Evolutionary conservation across 2,113 vertebrate genomes (phyloP), one percentile per base, ranked within the genome.

Genomic region (Lipotes vexillifer): DNA sequence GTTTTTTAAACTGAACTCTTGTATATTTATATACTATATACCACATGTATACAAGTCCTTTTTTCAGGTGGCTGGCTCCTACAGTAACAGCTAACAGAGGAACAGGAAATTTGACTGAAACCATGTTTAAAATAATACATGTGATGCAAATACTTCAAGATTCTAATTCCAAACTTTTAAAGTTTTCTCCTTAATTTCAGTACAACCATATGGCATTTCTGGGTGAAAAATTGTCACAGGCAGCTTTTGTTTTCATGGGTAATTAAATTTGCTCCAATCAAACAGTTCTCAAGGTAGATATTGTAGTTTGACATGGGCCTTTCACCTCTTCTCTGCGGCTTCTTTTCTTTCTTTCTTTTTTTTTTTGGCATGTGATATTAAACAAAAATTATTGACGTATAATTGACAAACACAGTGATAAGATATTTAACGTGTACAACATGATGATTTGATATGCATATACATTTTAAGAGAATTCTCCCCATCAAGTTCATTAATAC

Each of bases 241-340:
- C 52, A 85, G 23, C 29, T 94, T 97, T 92, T 95, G 25, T 90
- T 95, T 94, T 83, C 63, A 95, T 84, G 29, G 52, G 57, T 88
- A 94, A 90, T 97, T 98, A 96, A 94, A 66, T 87, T 88, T 92
- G 52, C 29, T 96, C 52, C n/a, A n/a, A n/a, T n/a, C 71, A 59
- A 90, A 95, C 5, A 97, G 63, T 27, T 18, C 33, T 96, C 29
- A 86, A 69, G 33, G 69, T 90, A 77, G 41, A 57, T 94, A 71
- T 25, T 82, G 8, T 71, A 92, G 81, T 59, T 96, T 41, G n/a
- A 86, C 65, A 72, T 59, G 55, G 61, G 27, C 44, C 61, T 94
- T 77, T 83, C 25, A 80, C 38, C 33, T 93, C 15, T 69, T 83
- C 52, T 95, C 52, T 93, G 29, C 49, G 31, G 21, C 71, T 90